Evolutionary conservation across 2,113 vertebrate genomes (phyloP).

Genomic region (Cardinalis cardinalis): DNA sequence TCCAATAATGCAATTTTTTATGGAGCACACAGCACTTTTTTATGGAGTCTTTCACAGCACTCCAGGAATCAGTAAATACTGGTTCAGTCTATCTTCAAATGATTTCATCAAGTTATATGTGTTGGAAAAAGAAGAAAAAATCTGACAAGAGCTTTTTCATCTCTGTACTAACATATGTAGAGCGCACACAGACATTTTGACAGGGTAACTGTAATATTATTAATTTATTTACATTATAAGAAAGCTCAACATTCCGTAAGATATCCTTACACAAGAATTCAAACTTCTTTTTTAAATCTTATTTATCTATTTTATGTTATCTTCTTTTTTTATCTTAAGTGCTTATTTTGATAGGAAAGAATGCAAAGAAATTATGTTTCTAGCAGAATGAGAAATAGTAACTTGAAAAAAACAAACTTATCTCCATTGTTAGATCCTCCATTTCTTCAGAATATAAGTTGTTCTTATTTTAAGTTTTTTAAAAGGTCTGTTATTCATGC

Average conservation of each 20-base stretch:
- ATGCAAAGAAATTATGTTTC: neutral
- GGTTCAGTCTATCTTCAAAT: neutral
- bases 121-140: neutral
- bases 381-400: neutral
- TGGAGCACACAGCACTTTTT: neutral
- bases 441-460: neutral
- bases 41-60: neutral
- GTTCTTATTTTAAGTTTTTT: neutral
- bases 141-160: neutral
- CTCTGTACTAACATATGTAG: neutral
- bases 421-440: neutral
- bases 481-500: neutral
- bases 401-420: neutral
- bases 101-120: rapidly evolving
- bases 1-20: neutral
- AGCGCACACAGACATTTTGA: neutral
- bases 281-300: neutral
- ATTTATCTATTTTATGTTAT: too few relatives aligned
- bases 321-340: neutral
- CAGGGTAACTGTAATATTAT: neutral
- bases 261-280: neutral
- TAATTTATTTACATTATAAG: neutral
- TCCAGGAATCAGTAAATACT: neutral
- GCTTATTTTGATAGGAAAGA: neutral
- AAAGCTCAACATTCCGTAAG: neutral